phyloP scores from a whole-genome alignment of 2,113 vertebrate species.

The Chlorodrepanis virens region DNA sequence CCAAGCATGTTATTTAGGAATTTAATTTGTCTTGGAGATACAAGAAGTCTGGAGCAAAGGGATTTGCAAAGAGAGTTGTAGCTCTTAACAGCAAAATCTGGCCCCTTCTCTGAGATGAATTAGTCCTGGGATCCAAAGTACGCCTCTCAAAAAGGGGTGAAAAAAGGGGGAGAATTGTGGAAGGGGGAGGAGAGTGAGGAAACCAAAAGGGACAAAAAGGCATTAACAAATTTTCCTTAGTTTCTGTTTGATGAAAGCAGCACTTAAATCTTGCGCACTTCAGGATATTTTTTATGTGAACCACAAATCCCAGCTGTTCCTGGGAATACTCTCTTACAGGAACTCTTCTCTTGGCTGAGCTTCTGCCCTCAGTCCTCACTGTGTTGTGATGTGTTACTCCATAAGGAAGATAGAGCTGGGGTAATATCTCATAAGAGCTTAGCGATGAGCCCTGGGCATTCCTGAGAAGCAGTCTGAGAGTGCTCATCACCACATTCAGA shows the following conservation, averaged over 20 bases:
- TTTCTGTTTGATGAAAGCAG: not conserved
- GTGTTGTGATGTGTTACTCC: not conserved
- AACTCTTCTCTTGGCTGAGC: not conserved
- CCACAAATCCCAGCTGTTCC: not conserved
- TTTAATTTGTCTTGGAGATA: not conserved
- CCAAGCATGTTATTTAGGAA: not conserved
- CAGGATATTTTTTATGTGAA: not conserved
- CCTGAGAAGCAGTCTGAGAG: not conserved
- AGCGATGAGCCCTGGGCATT: not conserved
- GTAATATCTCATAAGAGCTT: not conserved
- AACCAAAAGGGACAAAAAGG: not conserved
- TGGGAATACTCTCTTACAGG: not conserved
- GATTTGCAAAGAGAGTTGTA: not conserved
- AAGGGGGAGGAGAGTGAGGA: too few relatives aligned
- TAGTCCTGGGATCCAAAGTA: not conserved
- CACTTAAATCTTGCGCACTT: not conserved
- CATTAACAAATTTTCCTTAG: not conserved
- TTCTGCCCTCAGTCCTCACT: not conserved
- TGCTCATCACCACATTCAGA: not conserved
- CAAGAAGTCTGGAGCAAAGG: not conserved
- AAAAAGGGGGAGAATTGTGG: rapidly evolving
- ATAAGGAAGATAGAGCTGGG: not conserved
- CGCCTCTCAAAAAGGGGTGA: rapidly evolving
- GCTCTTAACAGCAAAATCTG: not conserved
- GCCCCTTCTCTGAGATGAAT: not conserved